These are phyloP conservation scores for Scolanthus callimorphus DNA, from an alignment of 92 coral and sea anemone species.

Conservation along the genomic window DNA sequence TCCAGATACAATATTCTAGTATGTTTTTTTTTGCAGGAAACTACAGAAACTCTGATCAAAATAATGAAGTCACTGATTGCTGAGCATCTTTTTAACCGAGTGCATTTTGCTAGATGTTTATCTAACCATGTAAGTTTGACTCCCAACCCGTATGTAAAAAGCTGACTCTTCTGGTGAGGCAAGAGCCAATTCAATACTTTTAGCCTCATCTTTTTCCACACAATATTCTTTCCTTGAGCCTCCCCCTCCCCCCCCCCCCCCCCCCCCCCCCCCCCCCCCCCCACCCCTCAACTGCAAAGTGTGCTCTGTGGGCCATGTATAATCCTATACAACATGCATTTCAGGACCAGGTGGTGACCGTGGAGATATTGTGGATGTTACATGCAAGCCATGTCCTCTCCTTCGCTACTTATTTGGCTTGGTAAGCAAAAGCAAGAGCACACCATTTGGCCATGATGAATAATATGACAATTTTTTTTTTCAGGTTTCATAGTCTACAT, in stretches of 20 bases:
- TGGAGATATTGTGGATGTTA: slow-evolving; percentile 72
- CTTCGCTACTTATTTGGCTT: slow-evolving; percentile 72
- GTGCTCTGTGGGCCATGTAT: too few species aligned
- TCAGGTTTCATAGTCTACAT: too few species aligned
- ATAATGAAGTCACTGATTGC: slow-evolving; percentile 57
- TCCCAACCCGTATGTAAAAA: too few species aligned
- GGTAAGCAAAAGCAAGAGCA: slow-evolving; percentile 35
- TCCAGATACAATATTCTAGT: too few species aligned
- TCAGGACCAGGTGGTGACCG: slow-evolving; percentile 44
- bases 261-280: too few species aligned
- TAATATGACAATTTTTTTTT: not conserved
- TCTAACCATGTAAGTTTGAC: slow-evolving; percentile 49
- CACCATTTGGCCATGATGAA: not conserved
- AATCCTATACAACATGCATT: too few species aligned
- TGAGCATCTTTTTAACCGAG: slow-evolving; percentile 77
- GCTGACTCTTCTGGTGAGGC: too few species aligned
- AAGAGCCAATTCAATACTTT: too few species aligned
- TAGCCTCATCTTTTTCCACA: too few species aligned
- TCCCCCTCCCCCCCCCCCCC: too few species aligned
- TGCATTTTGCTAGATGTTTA: slow-evolving; percentile 78
- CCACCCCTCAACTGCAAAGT: too few species aligned
- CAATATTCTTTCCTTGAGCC: too few species aligned
- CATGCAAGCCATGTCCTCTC: slow-evolving; percentile 56
- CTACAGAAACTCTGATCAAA: slow-evolving; percentile 30
- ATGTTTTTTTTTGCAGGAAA: slow-evolving; percentile 40